Percentiles rank a stretch among this genome's conserved stretches.
Conservation (phyloP, 2,113 vertebrate species). For the Tiliqua scincoides region DNA sequence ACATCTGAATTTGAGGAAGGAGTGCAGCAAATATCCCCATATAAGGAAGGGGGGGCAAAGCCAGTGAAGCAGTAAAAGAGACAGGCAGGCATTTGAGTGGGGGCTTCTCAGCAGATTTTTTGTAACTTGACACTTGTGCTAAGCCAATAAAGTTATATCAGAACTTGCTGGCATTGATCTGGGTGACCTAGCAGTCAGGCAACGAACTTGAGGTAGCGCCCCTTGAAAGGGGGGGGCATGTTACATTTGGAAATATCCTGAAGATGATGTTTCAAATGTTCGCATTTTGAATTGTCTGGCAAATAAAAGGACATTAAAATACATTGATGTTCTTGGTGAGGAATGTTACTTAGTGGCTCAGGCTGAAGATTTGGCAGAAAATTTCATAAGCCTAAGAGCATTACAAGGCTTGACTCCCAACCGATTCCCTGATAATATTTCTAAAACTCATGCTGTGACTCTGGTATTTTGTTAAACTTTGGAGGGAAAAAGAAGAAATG, state of each 20-base stretch:
- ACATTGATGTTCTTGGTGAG: slow-evolving; percentile 19
- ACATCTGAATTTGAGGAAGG: no score
- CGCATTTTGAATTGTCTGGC: not conserved
- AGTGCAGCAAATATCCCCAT: no score
- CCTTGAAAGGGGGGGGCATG: no score
- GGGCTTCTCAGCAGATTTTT: no score
- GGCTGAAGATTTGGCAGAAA: slow-evolving; percentile 24
- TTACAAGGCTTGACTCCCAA: slow-evolving; percentile 32
- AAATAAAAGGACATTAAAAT: slow-evolving; percentile 17
- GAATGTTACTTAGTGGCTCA: slow-evolving; percentile 1
- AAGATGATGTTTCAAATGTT: not conserved
- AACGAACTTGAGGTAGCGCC: not conserved
- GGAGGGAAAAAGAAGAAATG: slow-evolving; percentile 17
- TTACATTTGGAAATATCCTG: not conserved
- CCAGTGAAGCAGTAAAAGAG: no score
- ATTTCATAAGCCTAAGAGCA: slow-evolving; percentile 25
- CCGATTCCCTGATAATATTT: slow-evolving; percentile 30
- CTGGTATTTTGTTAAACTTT: slow-evolving; percentile 29
- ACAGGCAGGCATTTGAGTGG: no score
- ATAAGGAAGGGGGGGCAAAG: no score
- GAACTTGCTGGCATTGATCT: no score
- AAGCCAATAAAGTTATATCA: no score
- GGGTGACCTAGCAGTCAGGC: no score
- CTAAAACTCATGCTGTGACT: slow-evolving; percentile 30
- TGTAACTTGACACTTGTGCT: not conserved